Base-by-base conservation (phyloP, 2,113 vertebrate genomes). In the Rynchops niger region DNA sequence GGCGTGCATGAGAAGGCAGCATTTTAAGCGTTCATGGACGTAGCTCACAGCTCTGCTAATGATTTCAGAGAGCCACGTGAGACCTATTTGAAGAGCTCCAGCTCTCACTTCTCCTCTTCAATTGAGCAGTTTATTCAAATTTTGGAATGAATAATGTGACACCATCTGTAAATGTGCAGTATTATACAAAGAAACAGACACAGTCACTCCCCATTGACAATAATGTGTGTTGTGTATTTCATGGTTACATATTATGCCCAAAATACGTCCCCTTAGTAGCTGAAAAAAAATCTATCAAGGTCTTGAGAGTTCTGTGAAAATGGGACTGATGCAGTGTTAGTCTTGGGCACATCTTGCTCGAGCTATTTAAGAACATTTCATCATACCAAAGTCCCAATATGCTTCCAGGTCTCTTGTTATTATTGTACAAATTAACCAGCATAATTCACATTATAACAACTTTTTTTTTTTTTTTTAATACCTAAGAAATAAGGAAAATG, bases 141-240 rank as follows among this genome's bases (percentile, higher is more conserved):
- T 82, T 90, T 96, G 84, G 50, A 95, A 91, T 52, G 30, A 96
- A 89, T 93, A 94, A 97, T 63, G 59, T 69, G 65, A 70, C 50
- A 90, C 79, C 92, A 93, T 96, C 95, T 97, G 93, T 91, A 97
- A 80, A 94, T 73, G 62, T 88, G 92, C 95, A 52, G 26, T 63
- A 30, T 82, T 76, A 84, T 14, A 94, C 55, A 93, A 88, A 93
- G 85, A 80, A 95, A 69, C 40, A 95, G 69, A 92, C 62, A 61
- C 20, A 88, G 36, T 88, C 86, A 73, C 55, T 95, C 59, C 29
- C 34, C 45, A 58, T 49, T 83, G 79, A 94, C 91, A 92, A 82
- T 72, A 93, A 88, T 16, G 66, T 63, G 43, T 88, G 65, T 11
- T 91, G 71, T 65, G 66, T 63, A 73, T 83, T 83, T 93, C 63